phyloP scores from a whole-genome alignment of 2,888 invertebrate genomes.

The Drosophila robusta region DNA sequence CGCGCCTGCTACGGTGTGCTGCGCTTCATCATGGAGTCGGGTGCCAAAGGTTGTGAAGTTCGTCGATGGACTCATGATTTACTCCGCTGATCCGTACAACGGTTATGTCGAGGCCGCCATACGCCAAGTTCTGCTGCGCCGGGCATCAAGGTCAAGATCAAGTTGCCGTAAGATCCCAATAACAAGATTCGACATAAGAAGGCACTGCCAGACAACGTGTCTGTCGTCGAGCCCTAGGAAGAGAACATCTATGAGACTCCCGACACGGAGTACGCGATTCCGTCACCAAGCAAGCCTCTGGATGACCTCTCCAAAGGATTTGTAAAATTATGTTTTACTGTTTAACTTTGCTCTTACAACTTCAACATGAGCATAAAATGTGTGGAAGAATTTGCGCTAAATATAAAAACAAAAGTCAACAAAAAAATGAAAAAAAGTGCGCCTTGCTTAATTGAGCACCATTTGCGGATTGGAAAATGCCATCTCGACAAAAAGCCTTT shows the following conservation, averaged over 20 bases:
- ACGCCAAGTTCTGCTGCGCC: slow-evolving; percentile 97
- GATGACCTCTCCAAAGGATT: slow-evolving; percentile 86
- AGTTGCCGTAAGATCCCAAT: slow-evolving; percentile 99
- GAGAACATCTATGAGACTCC: slow-evolving; percentile 88
- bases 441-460: too few relatives aligned
- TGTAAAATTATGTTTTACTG: slow-evolving; percentile 79
- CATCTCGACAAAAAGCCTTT: too few relatives aligned
- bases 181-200: slow-evolving; percentile 99
- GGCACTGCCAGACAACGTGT: slow-evolving; percentile 98
- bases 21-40: slow-evolving; percentile 99
- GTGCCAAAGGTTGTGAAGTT: slow-evolving; percentile 99
- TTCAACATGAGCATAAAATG: slow-evolving; percentile 51
- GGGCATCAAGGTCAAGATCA: slow-evolving; percentile 97
- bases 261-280: slow-evolving; percentile 85
- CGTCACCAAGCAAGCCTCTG: slow-evolving; percentile 81
- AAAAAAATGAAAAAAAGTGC: too few relatives aligned
- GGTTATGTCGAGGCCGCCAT: slow-evolving; percentile 99
- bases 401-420: slow-evolving; percentile 59
- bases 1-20: slow-evolving; percentile 99
- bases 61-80: slow-evolving; percentile 99
- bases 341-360: slow-evolving; percentile 43
- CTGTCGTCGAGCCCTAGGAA: slow-evolving; percentile 98
- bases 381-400: slow-evolving; percentile 61
- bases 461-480: too few relatives aligned
- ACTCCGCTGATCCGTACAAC: slow-evolving; percentile 99